Conservation (phyloP, 2,888 invertebrate species). For the Chrysotoxum bicinctum region DNA sequence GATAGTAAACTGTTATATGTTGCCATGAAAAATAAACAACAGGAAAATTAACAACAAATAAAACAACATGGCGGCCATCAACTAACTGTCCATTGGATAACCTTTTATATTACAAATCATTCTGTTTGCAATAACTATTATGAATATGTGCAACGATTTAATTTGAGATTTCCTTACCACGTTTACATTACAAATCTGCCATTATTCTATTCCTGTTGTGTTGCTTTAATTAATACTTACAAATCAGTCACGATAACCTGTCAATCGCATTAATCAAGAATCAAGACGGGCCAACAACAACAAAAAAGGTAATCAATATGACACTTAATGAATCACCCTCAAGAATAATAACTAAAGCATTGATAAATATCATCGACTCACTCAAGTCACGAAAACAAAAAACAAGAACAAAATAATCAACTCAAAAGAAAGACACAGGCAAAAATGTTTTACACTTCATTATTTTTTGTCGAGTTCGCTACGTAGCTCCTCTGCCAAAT, state of each 20-base stretch:
- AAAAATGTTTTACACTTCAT: slow-evolving; percentile 49
- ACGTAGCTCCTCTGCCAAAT: slow-evolving; percentile 25
- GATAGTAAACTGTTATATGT: too few relatives aligned
- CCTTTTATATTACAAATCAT: too few relatives aligned
- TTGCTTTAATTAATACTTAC: slow-evolving; percentile 15
- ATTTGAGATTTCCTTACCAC: neutral
- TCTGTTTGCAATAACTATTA: too few relatives aligned
- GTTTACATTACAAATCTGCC: neutral
- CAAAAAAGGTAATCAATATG: slow-evolving; percentile 6
- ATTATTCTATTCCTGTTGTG: neutral
- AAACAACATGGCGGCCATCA: too few relatives aligned
- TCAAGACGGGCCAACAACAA: neutral
- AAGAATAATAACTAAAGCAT: neutral
- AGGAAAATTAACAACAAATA: too few relatives aligned
- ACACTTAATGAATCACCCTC: slow-evolving; percentile 34
- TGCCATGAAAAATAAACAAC: too few relatives aligned
- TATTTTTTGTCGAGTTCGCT: slow-evolving; percentile 20
- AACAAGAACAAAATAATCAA: slow-evolving; percentile 9
- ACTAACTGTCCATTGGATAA: too few relatives aligned
- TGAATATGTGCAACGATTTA: too few relatives aligned
- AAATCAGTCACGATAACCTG: slow-evolving; percentile 28
- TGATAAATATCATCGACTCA: slow-evolving; percentile 13
- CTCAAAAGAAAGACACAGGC: slow-evolving; percentile 28
- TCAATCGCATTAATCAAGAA: slow-evolving; percentile 3
- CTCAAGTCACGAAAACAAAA: neutral